Conservation (phyloP, 2,888 invertebrate genomes). For the Lagria hirta region DNA sequence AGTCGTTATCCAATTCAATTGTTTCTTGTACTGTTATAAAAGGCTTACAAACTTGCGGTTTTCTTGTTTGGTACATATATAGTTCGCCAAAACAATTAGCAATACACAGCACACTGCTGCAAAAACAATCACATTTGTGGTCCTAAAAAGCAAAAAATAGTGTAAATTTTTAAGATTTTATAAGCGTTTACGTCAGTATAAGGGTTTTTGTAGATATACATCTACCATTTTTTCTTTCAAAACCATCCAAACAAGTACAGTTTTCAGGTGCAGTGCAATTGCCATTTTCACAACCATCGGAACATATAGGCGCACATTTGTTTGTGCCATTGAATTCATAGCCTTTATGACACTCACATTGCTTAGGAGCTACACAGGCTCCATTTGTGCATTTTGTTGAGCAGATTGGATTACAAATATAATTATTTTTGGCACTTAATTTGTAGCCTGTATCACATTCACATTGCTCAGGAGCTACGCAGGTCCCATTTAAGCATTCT, state of each 20-base stretch:
- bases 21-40: too few relatives aligned
- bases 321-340: constrained; percentile 11
- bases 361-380: constrained; percentile 1
- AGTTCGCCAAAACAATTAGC: too few relatives aligned
- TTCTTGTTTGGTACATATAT: too few relatives aligned
- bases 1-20: too few relatives aligned
- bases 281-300: constrained; percentile 29
- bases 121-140: too few relatives aligned
- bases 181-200: too few relatives aligned
- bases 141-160: too few relatives aligned
- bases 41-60: too few relatives aligned
- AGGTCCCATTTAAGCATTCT: constrained; percentile 52
- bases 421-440: constrained; percentile 2
- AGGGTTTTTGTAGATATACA: too few relatives aligned
- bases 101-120: too few relatives aligned
- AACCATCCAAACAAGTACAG: constrained; percentile 49
- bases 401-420: background rate
- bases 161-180: too few relatives aligned
- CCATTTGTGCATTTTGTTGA: constrained; percentile 2
- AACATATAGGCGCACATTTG: constrained; percentile 10
- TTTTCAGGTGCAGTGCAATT: constrained; percentile 44
- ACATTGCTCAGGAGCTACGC: constrained; percentile 35
- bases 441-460: constrained; percentile 29
- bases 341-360: constrained; percentile 8
- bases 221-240: too few relatives aligned